Conservation (phyloP, 2,113 vertebrate genomes). For the Cyprinus carpio region DNA sequence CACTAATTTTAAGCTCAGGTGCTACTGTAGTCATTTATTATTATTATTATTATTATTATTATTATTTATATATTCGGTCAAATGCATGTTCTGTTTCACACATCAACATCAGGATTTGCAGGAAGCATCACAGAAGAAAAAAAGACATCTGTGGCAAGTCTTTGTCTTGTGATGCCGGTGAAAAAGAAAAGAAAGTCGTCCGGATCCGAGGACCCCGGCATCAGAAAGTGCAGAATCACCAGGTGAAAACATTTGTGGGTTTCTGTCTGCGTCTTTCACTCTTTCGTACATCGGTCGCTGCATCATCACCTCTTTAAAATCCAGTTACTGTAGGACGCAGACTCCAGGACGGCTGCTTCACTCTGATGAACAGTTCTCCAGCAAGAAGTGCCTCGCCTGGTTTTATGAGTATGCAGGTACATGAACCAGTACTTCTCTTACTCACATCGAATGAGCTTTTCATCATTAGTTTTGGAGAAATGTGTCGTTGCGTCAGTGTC, state of each 20-base stretch:
- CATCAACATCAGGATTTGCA: background rate
- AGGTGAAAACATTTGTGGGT: conserved; percentile 73
- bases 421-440: background rate
- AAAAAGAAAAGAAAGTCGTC: conserved; percentile 93
- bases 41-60: too few relatives aligned
- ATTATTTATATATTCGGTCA: too few relatives aligned
- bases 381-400: conserved; percentile 96
- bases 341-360: conserved; percentile 81
- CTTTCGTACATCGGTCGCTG: background rate
- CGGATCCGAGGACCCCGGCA: conserved; percentile 79
- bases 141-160: conserved; percentile 47
- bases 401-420: conserved; percentile 94
- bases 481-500: too few relatives aligned
- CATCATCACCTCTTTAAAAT: background rate
- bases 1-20: background rate
- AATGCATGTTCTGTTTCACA: background rate
- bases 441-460: too few relatives aligned
- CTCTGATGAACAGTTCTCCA: conserved; percentile 89
- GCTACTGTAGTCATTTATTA: background rate
- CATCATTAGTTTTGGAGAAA: too few relatives aligned
- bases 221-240: conserved; percentile 87
- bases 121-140: conserved; percentile 37
- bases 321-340: conserved; percentile 88
- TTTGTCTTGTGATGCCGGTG: conserved; percentile 80
- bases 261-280: background rate